Evolutionary conservation across 2,113 vertebrate species (phyloP).

Genomic region (Microcebus lehilahytsara): DNA sequence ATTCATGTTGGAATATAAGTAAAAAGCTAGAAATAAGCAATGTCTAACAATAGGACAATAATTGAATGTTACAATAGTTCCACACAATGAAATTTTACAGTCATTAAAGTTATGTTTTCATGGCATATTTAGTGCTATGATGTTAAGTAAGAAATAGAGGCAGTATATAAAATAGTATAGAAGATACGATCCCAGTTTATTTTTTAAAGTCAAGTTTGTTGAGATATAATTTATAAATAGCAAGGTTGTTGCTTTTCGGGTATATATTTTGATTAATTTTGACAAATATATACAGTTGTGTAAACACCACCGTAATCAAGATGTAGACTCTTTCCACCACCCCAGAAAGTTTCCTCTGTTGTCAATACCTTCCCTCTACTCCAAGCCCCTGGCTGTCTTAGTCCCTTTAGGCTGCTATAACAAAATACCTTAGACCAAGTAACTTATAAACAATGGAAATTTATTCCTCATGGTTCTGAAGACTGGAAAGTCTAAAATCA

Average conservation of each 20-base stretch:
- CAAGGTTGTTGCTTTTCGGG: not conserved
- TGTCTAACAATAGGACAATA: not conserved
- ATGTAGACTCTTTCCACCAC: not conserved
- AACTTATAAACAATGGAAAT: not conserved
- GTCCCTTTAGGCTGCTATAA: not conserved
- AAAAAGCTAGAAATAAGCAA: not conserved
- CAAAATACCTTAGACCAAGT: not conserved
- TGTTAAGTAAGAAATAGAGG: not conserved
- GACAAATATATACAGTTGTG: not conserved
- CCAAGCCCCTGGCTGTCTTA: not conserved
- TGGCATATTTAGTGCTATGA: conserved; percentile 7
- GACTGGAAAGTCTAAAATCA: not conserved
- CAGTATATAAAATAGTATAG: not conserved
- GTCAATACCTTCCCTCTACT: not conserved
- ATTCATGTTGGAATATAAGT: not conserved
- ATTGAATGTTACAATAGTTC: not conserved
- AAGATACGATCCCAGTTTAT: not conserved
- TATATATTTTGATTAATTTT: not conserved
- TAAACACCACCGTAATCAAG: not conserved
- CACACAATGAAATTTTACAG: not conserved
- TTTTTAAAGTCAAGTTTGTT: not conserved
- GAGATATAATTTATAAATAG: not conserved
- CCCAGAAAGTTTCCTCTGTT: not conserved
- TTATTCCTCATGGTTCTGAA: not conserved
- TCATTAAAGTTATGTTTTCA: not conserved